Conservation (phyloP, 2,113 vertebrate species). For the Falco punctatus region DNA sequence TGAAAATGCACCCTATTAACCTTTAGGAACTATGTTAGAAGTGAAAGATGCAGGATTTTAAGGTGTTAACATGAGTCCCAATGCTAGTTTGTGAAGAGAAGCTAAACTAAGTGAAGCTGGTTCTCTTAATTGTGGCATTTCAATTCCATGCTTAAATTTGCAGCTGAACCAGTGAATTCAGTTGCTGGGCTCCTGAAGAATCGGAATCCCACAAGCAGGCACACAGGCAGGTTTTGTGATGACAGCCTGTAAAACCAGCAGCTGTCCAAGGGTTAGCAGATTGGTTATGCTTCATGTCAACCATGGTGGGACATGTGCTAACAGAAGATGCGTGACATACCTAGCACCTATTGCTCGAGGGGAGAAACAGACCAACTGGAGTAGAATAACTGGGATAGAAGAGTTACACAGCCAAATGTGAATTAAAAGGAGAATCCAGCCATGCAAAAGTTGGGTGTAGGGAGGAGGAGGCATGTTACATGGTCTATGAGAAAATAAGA, state of each 20-base stretch:
- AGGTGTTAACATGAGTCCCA: background rate
- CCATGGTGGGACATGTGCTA: background rate
- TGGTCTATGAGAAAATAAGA: background rate
- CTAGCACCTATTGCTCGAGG: background rate
- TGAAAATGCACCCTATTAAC: background rate
- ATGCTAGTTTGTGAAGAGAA: background rate
- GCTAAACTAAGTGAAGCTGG: background rate
- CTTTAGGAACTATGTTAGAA: background rate
- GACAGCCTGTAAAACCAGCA: slow-evolving; percentile 50
- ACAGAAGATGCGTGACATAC: background rate
- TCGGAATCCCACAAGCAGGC: background rate
- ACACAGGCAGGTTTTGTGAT: slow-evolving; percentile 44
- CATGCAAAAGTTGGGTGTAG: background rate
- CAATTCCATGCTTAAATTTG: background rate
- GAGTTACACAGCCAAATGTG: background rate
- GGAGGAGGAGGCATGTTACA: background rate
- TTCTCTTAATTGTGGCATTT: background rate
- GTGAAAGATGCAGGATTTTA: background rate
- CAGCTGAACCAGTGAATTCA: background rate
- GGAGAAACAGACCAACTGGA: background rate
- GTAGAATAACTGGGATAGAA: background rate
- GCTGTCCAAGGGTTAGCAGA: slow-evolving; percentile 46
- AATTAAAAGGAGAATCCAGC: background rate
- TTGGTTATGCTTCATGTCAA: background rate
- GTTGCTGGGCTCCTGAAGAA: background rate